These are phyloP conservation scores for Lota lota DNA, from an alignment of 2,113 vertebrate species.

Conservation along the genomic window DNA sequence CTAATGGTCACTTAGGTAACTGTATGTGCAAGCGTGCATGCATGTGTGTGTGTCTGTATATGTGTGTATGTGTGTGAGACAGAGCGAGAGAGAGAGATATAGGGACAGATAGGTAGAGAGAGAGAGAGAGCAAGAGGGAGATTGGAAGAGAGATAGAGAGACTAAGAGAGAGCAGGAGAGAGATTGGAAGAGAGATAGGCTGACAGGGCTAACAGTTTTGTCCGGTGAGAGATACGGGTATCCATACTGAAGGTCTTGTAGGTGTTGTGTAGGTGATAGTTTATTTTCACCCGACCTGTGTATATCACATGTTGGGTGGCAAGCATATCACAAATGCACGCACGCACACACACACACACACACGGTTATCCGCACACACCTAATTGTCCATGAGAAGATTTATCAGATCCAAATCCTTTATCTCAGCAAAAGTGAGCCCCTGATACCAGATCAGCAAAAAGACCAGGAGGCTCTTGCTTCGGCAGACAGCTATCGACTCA, in stretches of 20 bases:
- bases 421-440: slow-evolving; percentile 57
- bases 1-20: slow-evolving; percentile 26
- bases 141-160: not conserved
- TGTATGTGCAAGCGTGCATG: slow-evolving; percentile 3
- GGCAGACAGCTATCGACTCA: slow-evolving; percentile 54
- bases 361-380: slow-evolving; percentile 14
- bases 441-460: slow-evolving; percentile 43
- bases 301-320: not conserved
- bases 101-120: too few species aligned
- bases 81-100: not conserved
- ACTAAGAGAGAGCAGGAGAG: not conserved
- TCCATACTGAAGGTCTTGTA: too few species aligned
- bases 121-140: not conserved
- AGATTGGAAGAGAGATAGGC: not conserved
- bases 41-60: slow-evolving; percentile 1
- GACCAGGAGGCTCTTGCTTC: slow-evolving; percentile 28
- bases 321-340: not conserved
- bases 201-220: not conserved
- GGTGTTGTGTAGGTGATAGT: not conserved
- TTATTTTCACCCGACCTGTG: too few species aligned
- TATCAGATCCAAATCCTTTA: slow-evolving; percentile 49
- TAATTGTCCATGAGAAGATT: slow-evolving; percentile 42
- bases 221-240: too few species aligned
- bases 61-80: not conserved
- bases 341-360: not conserved